Evolutionary conservation across 2,888 invertebrate species (phyloP).

Genomic region (Pandemis cinnamomeana): DNA sequence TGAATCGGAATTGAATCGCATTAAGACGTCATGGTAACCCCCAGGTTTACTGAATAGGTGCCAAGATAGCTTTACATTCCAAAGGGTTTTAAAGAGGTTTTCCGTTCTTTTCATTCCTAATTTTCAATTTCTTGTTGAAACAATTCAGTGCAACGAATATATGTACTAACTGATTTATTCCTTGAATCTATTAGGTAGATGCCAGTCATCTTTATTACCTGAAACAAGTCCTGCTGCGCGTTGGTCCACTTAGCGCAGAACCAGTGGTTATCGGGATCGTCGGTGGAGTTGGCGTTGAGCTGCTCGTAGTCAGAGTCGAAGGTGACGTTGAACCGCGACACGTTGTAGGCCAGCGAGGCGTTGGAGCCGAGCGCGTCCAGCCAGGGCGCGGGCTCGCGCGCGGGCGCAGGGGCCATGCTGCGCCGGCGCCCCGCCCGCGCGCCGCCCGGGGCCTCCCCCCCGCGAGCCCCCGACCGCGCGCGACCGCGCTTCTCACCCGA

Average conservation of each 20-base stretch:
- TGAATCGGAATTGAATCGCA: too few relatives aligned
- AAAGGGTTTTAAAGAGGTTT: too few relatives aligned
- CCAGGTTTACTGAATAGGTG: too few relatives aligned
- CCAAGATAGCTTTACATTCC: too few relatives aligned
- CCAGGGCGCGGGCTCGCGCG: constrained; percentile 78
- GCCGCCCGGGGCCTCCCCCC: constrained; percentile 60
- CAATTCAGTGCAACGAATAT: background rate
- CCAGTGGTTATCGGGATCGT: constrained; percentile 77
- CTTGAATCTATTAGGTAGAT: too few relatives aligned
- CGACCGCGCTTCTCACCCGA: constrained; percentile 69
- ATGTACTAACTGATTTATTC: too few relatives aligned
- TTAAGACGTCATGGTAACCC: too few relatives aligned
- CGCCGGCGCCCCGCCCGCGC: constrained; percentile 67
- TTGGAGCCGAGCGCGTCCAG: constrained; percentile 73
- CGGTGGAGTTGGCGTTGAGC: constrained; percentile 77
- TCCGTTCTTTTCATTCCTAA: too few relatives aligned
- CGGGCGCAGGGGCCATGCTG: constrained; percentile 75
- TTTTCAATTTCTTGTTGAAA: background rate
- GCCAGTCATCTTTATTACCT: constrained; percentile 61
- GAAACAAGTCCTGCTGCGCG: constrained; percentile 92
- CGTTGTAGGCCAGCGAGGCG: constrained; percentile 83
- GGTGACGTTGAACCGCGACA: constrained; percentile 80
- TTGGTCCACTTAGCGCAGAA: constrained; percentile 91
- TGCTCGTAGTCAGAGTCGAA: constrained; percentile 82
- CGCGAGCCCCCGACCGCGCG: constrained; percentile 53